Conservation (phyloP, 2,797 vertebrate species). For the Tarsius wallacei region DNA sequence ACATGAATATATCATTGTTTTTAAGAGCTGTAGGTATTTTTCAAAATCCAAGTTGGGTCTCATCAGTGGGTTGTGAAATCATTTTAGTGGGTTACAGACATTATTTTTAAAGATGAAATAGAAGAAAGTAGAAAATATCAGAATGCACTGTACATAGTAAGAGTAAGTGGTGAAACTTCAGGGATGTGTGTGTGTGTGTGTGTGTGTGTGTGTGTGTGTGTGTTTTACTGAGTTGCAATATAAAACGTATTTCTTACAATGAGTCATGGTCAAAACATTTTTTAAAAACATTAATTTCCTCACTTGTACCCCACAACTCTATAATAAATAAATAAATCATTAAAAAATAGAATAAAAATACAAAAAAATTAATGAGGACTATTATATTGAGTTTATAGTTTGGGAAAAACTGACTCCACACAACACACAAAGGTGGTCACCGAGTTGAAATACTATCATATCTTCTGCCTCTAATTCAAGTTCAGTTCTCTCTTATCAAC, state of each 20-base stretch:
- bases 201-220: background rate
- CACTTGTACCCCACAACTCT: too few species aligned
- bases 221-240: background rate
- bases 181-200: background rate
- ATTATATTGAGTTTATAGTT: background rate
- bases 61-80: conserved; percentile 1
- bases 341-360: too few species aligned
- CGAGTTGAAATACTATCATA: background rate
- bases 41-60: background rate
- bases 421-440: background rate
- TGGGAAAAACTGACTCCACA: background rate
- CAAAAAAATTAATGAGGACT: background rate
- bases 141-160: background rate
- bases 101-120: conserved; percentile 34
- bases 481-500: background rate
- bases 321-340: too few species aligned
- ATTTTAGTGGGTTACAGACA: background rate
- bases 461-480: background rate
- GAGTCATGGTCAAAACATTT: conserved; percentile 5
- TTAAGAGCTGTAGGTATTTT: conserved; percentile 31
- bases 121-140: conserved; percentile 36
- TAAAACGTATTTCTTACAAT: conserved; percentile 27
- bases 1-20: background rate
- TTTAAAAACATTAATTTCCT: too few species aligned
- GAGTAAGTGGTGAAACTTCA: background rate